Conservation (phyloP, 2,888 invertebrate species). For the Cacoxenus indagator region DNA sequence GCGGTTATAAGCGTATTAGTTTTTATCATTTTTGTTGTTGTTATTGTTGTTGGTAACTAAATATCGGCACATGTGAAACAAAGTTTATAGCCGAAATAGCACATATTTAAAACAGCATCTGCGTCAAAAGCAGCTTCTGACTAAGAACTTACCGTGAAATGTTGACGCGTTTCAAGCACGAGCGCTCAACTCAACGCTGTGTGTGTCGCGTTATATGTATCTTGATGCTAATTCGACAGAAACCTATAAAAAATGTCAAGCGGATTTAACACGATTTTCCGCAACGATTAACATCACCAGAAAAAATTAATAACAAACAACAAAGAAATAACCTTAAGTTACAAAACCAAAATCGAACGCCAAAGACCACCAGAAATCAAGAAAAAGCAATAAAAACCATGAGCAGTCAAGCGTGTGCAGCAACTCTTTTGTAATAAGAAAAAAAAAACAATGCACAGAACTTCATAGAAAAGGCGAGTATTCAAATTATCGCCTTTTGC, state of each 20-base stretch:
- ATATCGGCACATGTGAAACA: not conserved
- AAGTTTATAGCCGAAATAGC: too few species aligned
- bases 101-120: not conserved
- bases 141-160: not conserved
- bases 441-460: too few species aligned
- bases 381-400: not conserved
- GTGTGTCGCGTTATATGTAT: not conserved
- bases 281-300: slow-evolving; percentile 13
- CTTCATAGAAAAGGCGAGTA: too few species aligned
- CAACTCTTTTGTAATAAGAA: not conserved
- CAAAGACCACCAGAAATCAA: not conserved
- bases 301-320: not conserved
- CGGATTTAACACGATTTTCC: slow-evolving; percentile 18
- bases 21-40: not conserved
- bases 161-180: not conserved
- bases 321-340: not conserved
- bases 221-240: slow-evolving; percentile 10
- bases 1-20: not conserved
- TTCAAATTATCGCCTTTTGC: too few species aligned
- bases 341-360: not conserved
- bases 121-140: not conserved
- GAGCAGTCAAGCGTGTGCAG: not conserved
- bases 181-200: not conserved
- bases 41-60: not conserved
- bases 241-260: slow-evolving; percentile 6